Base-by-base conservation (phyloP, 2,113 vertebrate genomes). In the Jacana jacana region DNA sequence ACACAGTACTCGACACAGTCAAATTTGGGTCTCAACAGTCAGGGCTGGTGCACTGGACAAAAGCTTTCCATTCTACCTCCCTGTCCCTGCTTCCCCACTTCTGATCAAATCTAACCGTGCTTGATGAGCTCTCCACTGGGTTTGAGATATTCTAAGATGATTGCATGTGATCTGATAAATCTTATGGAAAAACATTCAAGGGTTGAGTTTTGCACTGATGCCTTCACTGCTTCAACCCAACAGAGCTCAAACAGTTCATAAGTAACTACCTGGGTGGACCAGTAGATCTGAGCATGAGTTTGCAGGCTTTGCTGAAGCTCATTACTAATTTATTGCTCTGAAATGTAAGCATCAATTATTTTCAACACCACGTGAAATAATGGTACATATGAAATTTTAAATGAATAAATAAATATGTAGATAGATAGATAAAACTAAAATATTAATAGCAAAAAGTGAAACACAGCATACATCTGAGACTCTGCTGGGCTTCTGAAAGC, bases 81-180 rank as follows among this genome's bases (percentile, higher is more conserved):
- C 25, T 1, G 0, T 20, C 5, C 2, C 10, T 8, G 10, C 14
- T 31, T 30, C 28, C 18, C 7, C 9, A 35, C 11, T 60, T 90
- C 75, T 65, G 19, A 42, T 54, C 31, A 28, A n/a, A 58, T 51
- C 25, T 37, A 82, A 82, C 39, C 23, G 51, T 6, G 22, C 24
- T 52, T 17, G 18, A 70, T 23, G 30, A 88, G 44, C 48, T 75
- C 49, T 39, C 22, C 33, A 66, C 33, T 0, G 1, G 70, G 6
- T 28, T 80, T 9, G 70, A n/a, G 33, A 66, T 31, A 65, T 10
- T 61, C 20, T n/a, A 48, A 60, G 64, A 70, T 4, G 15, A 17
- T 33, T 55, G 75, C 49, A 52, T 5, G 4, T 65, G 30, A 80
- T 11, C 16, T 30, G 39, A 80, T 63, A 65, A 89, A 68, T 15